Evolutionary conservation across 2,888 invertebrate genomes (phyloP).

Genomic region (Macrostomum cliftonense): DNA sequence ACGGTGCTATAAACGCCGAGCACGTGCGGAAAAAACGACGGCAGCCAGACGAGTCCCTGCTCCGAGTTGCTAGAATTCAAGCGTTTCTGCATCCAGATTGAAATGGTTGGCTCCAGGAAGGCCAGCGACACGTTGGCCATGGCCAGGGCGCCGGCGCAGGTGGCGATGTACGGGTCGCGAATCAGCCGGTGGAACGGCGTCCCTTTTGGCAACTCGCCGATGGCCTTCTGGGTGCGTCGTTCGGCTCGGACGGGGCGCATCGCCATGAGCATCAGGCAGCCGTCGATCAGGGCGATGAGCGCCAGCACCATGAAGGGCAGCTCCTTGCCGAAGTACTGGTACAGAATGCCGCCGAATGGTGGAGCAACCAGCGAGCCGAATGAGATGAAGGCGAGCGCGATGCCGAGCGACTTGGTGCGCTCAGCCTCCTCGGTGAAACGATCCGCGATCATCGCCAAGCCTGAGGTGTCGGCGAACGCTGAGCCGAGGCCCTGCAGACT

Average conservation of each 20-base stretch:
- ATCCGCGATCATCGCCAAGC: slow-evolving; percentile 97
- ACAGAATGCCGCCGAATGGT: slow-evolving; percentile 83
- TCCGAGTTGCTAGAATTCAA: slow-evolving; percentile 79
- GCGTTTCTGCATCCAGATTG: slow-evolving; percentile 91
- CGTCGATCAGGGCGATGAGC: slow-evolving; percentile 72
- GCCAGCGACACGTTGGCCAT: slow-evolving; percentile 98
- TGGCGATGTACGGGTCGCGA: slow-evolving; percentile 89
- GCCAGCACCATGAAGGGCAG: slow-evolving; percentile 87
- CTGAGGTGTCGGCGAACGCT: slow-evolving; percentile 92
- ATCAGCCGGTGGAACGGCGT: slow-evolving; percentile 77
- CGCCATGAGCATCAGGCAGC: no score
- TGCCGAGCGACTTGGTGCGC: slow-evolving; percentile 81
- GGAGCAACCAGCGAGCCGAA: slow-evolving; percentile 98
- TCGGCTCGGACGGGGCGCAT: no score
- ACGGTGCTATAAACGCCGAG: slow-evolving; percentile 86
- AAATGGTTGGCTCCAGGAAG: slow-evolving; percentile 93
- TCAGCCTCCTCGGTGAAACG: slow-evolving; percentile 90
- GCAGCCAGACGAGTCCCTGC: slow-evolving; percentile 95
- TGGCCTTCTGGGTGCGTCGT: slow-evolving; percentile 48
- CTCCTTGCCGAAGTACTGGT: slow-evolving; percentile 89
- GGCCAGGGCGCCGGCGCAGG: slow-evolving; percentile 86
- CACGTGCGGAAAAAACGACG: slow-evolving; percentile 94
- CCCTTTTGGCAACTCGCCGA: slow-evolving; percentile 22
- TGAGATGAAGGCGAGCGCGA: slow-evolving; percentile 81
- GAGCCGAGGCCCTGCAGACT: slow-evolving; percentile 82